These are phyloP conservation scores for Acleris sparsana DNA, from an alignment of 2,888 invertebrate genomes.

Conservation along the genomic window DNA sequence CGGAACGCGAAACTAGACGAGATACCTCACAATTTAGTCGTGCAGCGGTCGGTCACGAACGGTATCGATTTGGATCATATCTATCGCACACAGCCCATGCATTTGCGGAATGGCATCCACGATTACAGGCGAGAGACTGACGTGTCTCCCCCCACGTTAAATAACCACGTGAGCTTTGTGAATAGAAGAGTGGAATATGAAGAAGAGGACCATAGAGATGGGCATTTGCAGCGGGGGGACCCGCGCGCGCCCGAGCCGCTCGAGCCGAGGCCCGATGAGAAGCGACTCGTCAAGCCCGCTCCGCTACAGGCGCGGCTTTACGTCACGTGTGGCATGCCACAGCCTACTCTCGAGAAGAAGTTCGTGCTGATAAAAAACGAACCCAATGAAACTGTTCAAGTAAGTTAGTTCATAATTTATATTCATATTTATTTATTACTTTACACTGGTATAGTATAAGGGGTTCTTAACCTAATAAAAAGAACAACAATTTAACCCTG, in stretches of 20 bases:
- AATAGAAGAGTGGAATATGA: slow-evolving; percentile 73
- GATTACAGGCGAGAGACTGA: slow-evolving; percentile 66
- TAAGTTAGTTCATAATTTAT: no score
- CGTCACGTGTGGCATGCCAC: slow-evolving; percentile 62
- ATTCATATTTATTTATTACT: no score
- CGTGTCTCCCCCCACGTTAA: slow-evolving; percentile 58
- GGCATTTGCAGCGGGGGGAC: slow-evolving; percentile 52
- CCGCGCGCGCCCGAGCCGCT: slow-evolving; percentile 60
- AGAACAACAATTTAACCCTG: no score
- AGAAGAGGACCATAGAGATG: slow-evolving; percentile 67
- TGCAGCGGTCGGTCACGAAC: slow-evolving; percentile 62
- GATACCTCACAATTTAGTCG: slow-evolving; percentile 68
- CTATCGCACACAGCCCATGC: slow-evolving; percentile 54
- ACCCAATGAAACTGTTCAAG: slow-evolving; percentile 73
- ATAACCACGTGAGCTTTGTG: slow-evolving; percentile 63
- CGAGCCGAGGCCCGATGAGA: slow-evolving; percentile 68
- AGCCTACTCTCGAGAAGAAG: slow-evolving; percentile 82
- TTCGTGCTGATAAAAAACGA: slow-evolving; percentile 86
- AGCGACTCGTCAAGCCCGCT: slow-evolving; percentile 73
- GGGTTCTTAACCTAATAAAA: no score
- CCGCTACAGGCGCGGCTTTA: slow-evolving; percentile 72
- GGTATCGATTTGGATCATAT: slow-evolving; percentile 72
- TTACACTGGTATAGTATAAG: no score
- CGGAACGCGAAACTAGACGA: slow-evolving; percentile 59
- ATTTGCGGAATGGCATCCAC: slow-evolving; percentile 69